phyloP scores from a whole-genome alignment of 2,797 vertebrate genomes.

The Enteromius paludinosus region DNA sequence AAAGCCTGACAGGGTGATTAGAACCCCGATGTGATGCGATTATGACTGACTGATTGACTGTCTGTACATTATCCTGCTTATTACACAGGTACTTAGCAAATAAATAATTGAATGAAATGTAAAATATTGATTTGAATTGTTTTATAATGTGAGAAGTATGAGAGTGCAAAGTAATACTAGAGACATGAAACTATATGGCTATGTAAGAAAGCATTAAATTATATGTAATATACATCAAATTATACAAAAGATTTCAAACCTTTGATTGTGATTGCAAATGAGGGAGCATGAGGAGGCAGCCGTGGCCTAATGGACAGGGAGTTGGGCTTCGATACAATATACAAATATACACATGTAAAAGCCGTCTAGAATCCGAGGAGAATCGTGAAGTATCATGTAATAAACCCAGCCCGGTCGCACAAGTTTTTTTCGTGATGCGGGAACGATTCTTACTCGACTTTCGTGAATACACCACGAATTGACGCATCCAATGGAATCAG shows the following conservation, averaged over 20 bases:
- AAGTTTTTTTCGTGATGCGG: too few species aligned
- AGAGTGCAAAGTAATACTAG: not conserved
- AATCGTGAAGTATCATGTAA: not conserved
- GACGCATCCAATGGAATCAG: too few species aligned
- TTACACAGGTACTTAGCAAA: conserved; percentile 1
- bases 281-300: too few species aligned
- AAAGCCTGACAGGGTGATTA: conserved; percentile 8
- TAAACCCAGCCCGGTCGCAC: too few species aligned
- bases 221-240: not conserved
- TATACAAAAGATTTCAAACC: not conserved
- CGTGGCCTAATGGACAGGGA: too few species aligned
- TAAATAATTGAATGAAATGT: conserved; percentile 23
- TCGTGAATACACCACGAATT: too few species aligned
- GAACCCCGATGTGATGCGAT: conserved; percentile 5
- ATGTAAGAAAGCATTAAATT: not conserved
- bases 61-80: conserved; percentile 22
- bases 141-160: conserved; percentile 8
- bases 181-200: not conserved
- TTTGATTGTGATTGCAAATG: too few species aligned
- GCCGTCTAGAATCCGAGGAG: too few species aligned
- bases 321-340: too few species aligned
- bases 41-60: conserved; percentile 17
- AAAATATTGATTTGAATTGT: conserved; percentile 8
- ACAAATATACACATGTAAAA: not conserved
- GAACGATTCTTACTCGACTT: too few species aligned